These are phyloP conservation scores for Nasonia longicornis DNA, from an alignment of 1,140 invertebrate genomes.

Conservation along the genomic window DNA sequence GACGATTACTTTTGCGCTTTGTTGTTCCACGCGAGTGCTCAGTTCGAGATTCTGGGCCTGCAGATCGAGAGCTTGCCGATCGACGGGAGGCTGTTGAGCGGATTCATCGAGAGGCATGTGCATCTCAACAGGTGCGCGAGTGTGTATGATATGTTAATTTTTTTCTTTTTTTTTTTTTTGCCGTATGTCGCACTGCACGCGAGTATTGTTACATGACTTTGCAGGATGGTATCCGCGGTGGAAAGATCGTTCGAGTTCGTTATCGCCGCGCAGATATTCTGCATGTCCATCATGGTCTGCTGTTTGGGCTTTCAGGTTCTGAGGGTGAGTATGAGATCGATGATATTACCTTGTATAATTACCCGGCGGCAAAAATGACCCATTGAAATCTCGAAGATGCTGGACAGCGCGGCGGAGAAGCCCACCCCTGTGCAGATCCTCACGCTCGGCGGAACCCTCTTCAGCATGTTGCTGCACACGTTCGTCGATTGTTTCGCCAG, in stretches of 20 bases:
- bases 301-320: conserved; percentile 14
- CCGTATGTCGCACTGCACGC: no score
- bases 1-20: conserved; percentile 12
- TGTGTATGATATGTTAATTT: neutral
- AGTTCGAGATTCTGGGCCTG: neutral
- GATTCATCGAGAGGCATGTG: neutral
- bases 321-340: neutral
- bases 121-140: neutral
- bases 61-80: neutral
- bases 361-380: no score
- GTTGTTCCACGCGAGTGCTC: neutral
- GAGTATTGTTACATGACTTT: neutral
- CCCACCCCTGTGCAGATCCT: neutral
- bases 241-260: conserved; percentile 2
- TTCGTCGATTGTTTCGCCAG: conserved; percentile 15
- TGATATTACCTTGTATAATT: no score
- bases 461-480: conserved; percentile 9
- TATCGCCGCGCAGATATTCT: neutral
- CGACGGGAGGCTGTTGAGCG: neutral
- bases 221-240: conserved; percentile 6
- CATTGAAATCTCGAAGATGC: neutral
- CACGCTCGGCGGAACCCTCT: conserved; percentile 1
- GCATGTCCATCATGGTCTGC: conserved; percentile 13
- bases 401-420: neutral
- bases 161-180: no score